Evolutionary conservation across 2,797 vertebrate species (phyloP), one percentile per base, ranked within the genome.

Genomic region (Bufotes viridis): DNA sequence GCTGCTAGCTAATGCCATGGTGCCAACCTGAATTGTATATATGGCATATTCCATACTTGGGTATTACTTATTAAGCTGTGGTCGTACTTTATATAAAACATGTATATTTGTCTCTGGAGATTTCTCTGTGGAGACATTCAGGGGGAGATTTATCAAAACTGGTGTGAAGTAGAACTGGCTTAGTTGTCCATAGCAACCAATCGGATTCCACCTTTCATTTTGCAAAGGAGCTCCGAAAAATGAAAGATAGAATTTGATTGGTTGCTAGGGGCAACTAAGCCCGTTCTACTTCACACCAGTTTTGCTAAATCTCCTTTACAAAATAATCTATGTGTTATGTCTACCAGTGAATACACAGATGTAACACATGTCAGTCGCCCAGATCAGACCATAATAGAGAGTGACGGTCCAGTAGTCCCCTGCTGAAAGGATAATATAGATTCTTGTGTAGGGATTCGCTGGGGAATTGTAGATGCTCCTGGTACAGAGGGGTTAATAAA

Each of bases 321-420:
- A 3, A 29, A 22, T 34, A 11, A 63, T 22, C 60, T 22, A n/a
- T n/a, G 18, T 13, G 8, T 63, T 42, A 42, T 80, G 58, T 61
- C 14, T 13, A n/a, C 29, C 60, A 63, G 65, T 61, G 60, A 63
- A n/a, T 65, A 81, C 79, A 81, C 60, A 65, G 79, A 81, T 81
- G 79, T 63, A 65, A 22, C n/a, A n/a, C 1, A 81, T 61, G 17
- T 51, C 79, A 34, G 42, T 34, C 60, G 34, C 58, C 26, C 79
- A 81, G 58, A 3, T 63, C 34, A 22, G 49, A 51, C 79, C 14
- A 63, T 81, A 49, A n/a, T 81, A n/a, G 15, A 63, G 11, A 49
- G 22, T 18, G 58, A 80, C 29, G 22, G 57, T 22, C 65, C 22
- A 81, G 60, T 11, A 81, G 78, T 34, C 24, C 53, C 57, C 58